Conservation (phyloP, 1,140 invertebrate genomes). For the Vanessa tameamea region DNA sequence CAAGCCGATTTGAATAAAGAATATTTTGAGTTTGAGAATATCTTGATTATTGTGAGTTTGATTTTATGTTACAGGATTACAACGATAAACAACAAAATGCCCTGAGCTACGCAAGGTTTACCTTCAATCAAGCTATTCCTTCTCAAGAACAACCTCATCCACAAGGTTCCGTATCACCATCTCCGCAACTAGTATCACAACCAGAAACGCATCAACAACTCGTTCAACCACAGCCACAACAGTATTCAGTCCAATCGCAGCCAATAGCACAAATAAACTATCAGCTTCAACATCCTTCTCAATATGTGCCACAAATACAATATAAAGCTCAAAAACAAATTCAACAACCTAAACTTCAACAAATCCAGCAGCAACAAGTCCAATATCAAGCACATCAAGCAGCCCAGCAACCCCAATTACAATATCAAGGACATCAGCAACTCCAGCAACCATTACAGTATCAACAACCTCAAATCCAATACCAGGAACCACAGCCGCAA, state of each 20-base stretch:
- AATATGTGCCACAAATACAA: constrained; percentile 35
- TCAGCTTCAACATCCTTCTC: constrained; percentile 37
- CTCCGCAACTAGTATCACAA: constrained; percentile 6
- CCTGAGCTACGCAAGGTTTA: constrained; percentile 58
- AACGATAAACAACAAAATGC: constrained; percentile 52
- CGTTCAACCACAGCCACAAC: constrained; percentile 23
- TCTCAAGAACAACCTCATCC: constrained; percentile 16
- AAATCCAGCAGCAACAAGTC: constrained; percentile 19
- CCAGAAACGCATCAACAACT: constrained; percentile 26
- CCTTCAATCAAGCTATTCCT: constrained; percentile 39
- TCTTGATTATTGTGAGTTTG: neutral
- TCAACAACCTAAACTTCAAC: constrained; percentile 21
- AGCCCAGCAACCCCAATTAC: constrained; percentile 27
- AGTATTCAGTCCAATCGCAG: constrained; percentile 10
- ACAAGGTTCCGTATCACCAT: constrained; percentile 14
- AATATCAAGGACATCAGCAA: constrained; percentile 15
- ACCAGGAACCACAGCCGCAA: constrained; percentile 9
- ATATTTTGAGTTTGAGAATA: no score
- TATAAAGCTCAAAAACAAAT: constrained; percentile 27
- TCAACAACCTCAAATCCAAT: constrained; percentile 22
- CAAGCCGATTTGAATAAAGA: no score
- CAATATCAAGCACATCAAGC: constrained; percentile 35
- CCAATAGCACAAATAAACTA: constrained; percentile 37
- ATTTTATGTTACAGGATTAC: constrained; percentile 46
- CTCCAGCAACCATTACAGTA: constrained; percentile 11